phyloP scores from a whole-genome alignment of 2,888 invertebrate species.

The Trichogramma dendrolimi region DNA sequence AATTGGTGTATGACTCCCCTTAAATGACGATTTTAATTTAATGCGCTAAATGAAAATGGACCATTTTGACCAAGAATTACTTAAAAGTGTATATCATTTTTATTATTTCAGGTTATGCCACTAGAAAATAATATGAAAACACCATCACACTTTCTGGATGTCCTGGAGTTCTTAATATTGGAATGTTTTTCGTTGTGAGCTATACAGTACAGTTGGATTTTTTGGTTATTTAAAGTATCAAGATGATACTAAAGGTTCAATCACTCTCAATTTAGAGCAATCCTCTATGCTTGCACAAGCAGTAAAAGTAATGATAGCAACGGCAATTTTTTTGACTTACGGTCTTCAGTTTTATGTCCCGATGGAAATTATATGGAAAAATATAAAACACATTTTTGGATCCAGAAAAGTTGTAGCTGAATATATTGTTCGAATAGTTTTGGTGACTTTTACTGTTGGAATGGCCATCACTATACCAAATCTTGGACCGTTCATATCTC shows the following conservation, averaged over 20 bases:
- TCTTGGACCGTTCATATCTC: slow-evolving; percentile 84
- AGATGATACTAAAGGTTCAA: slow-evolving; percentile 67
- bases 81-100: not conserved
- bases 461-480: slow-evolving; percentile 84
- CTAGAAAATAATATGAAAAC: slow-evolving; percentile 95
- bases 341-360: slow-evolving; percentile 97
- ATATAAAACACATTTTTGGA: slow-evolving; percentile 68
- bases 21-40: not conserved
- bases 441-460: slow-evolving; percentile 70
- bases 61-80: no score
- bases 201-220: slow-evolving; percentile 88
- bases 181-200: slow-evolving; percentile 82
- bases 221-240: slow-evolving; percentile 91
- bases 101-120: slow-evolving; percentile 72
- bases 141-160: slow-evolving; percentile 87
- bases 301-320: slow-evolving; percentile 79
- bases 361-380: slow-evolving; percentile 93
- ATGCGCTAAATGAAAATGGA: slow-evolving; percentile 3
- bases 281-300: slow-evolving; percentile 69
- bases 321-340: slow-evolving; percentile 91
- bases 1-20: no score
- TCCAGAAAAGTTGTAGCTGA: slow-evolving; percentile 68
- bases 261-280: slow-evolving; percentile 82
- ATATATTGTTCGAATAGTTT: slow-evolving; percentile 66
- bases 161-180: slow-evolving; percentile 85